Evolutionary conservation across 2,888 invertebrate genomes (phyloP).

Genomic region (Tenthredo mesomela): DNA sequence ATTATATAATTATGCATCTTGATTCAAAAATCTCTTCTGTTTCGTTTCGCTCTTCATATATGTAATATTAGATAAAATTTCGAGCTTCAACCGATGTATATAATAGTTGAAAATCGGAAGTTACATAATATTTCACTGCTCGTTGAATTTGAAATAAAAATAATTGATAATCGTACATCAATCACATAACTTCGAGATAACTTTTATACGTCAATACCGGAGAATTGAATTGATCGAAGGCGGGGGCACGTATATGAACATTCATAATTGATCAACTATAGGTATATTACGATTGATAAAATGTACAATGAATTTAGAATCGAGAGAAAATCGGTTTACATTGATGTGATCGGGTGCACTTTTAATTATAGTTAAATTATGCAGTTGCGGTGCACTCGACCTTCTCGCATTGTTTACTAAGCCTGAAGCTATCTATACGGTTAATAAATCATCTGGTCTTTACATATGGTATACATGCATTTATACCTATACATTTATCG

Average conservation of each 20-base stretch:
- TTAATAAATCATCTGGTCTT: slow-evolving; percentile 29
- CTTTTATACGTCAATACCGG: background rate
- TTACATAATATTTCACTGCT: background rate
- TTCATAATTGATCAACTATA: background rate
- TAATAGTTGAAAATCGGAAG: background rate
- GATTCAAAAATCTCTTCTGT: background rate
- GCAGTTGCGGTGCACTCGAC: background rate
- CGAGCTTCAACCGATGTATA: background rate
- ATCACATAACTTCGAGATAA: slow-evolving; percentile 4
- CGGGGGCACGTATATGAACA: background rate
- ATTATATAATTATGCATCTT: background rate
- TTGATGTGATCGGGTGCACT: background rate
- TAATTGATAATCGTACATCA: slow-evolving; percentile 16
- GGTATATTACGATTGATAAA: too few relatives aligned
- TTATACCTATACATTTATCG: slow-evolving; percentile 2
- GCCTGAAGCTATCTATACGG: slow-evolving; percentile 10
- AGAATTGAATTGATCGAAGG: background rate
- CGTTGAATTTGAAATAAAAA: background rate
- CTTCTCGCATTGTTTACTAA: slow-evolving; percentile 36
- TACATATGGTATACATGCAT: background rate
- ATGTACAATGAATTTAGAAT: background rate
- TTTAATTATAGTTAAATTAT: slow-evolving; percentile 11
- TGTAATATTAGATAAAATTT: background rate
- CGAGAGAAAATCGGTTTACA: background rate
- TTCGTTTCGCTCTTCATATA: background rate